Conservation (phyloP, 2,113 vertebrate species). For the Ammodytes dubius region DNA sequence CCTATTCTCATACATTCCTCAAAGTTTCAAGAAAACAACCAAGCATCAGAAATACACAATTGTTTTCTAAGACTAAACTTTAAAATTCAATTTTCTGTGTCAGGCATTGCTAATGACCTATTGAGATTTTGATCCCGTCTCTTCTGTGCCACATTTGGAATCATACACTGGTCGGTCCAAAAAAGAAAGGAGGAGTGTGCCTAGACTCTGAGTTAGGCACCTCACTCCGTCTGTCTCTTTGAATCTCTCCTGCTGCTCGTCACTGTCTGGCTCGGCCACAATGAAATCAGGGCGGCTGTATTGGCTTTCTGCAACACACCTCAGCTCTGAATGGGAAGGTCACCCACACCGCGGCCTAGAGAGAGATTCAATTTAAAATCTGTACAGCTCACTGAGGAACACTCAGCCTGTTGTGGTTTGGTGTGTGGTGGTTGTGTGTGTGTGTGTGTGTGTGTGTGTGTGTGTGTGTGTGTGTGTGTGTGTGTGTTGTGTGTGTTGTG, state of each 20-base stretch:
- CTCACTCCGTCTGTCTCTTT: conserved; percentile 22
- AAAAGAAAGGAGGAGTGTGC: conserved; percentile 11
- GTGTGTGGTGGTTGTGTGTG: no score
- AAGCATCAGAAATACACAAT: background rate
- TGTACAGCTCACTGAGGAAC: conserved; percentile 53
- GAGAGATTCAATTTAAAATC: conserved; percentile 77
- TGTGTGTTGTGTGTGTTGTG: no score
- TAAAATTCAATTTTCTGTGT: background rate
- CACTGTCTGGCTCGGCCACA: conserved; percentile 50
- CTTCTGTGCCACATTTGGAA: conserved; percentile 6
- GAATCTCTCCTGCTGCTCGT: conserved; percentile 38
- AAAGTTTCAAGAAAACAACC: background rate
- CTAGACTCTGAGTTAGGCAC: background rate
- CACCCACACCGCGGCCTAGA: conserved; percentile 64
- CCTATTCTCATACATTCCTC: background rate
- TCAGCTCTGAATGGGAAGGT: conserved; percentile 73
- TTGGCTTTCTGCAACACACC: conserved; percentile 66
- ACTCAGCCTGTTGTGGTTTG: no score
- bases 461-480: conserved; percentile 15
- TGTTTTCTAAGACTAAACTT: background rate
- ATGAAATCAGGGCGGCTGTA: conserved; percentile 68
- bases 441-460: conserved; percentile 43
- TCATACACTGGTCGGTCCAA: conserved; percentile 7
- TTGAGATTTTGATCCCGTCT: background rate
- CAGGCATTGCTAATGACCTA: background rate